Base-by-base conservation (phyloP, 2,888 invertebrate species). In the Cosmopolites sordidus region DNA sequence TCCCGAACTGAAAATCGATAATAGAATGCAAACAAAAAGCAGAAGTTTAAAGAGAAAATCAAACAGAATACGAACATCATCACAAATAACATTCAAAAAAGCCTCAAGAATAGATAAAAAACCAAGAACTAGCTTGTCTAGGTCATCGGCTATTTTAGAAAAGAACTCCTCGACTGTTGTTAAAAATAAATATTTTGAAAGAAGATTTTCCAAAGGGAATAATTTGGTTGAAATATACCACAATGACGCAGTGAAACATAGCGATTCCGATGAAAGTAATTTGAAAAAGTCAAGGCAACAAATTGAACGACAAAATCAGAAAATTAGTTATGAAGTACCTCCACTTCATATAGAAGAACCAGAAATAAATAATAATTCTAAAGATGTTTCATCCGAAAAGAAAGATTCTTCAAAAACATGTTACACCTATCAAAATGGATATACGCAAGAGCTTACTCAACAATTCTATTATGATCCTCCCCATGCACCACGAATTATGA, bases 211-310 rank as follows among this genome's bases (percentile, higher is more conserved):
- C 11, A 17, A 14, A 4, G 40, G 30, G 14, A 63, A 68, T 16
- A 69, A 71, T 52, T 56, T 75, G 22, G 70, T 75, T 2, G 74
- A 75, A 60, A 64, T 75, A 16, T 75, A 74, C 54, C 75, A 74
- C 50, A 75, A 75, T 52, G 62, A 60, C 16, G 71, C 71, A 1
- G 66, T 68, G 1, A 71, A 68, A 51, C 50, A 56, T 18, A 72
- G 69, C 48, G 69, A 72, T 53, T 72, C 73, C 1, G 72, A 72
- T 5, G 70, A 69, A 41, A 64, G 63, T n/a, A 51, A 60, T 16
- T 11, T 54, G 16, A 63, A 61, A 12, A 60, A 62, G 14, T 52
- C 51, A 15, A 33, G 48, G 12, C 48, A 54, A 18, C 44, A 49
- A 16, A 11, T 9, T 0, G 55, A 52, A 17, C 11, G 51, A 38